Conservation (phyloP, 2,888 invertebrate species). For the Nephrotoma guestfalica region DNA sequence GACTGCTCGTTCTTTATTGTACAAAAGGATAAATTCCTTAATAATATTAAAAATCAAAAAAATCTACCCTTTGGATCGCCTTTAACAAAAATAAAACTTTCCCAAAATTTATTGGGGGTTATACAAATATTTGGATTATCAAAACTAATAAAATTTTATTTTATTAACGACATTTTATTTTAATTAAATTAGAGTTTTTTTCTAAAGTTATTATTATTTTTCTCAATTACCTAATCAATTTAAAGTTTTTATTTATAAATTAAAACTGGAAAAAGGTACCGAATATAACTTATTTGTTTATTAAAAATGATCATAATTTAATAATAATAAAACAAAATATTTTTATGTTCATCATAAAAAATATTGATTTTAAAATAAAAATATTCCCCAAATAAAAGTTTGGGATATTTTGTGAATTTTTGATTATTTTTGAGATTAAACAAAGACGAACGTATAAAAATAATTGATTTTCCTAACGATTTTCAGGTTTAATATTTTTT, state of each 20-base stretch:
- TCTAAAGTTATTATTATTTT: neutral
- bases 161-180: neutral
- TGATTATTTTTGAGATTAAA: neutral
- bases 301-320: neutral
- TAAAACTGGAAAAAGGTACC: neutral
- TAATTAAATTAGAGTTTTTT: neutral
- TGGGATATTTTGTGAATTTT: neutral
- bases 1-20: neutral
- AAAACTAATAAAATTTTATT: neutral
- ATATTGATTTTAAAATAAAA: neutral
- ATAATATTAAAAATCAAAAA: neutral
- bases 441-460: neutral
- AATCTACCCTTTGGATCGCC: neutral
- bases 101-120: neutral
- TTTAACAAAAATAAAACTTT: neutral
- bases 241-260: neutral
- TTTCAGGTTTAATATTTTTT: neutral
- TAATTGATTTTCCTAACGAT: neutral
- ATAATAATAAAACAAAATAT: neutral
- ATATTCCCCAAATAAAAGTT: neutral
- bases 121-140: neutral
- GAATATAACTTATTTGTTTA: neutral
- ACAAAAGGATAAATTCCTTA: neutral
- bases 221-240: neutral
- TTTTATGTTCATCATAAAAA: neutral